Percentiles rank a stretch among this genome's conserved stretches.
These are phyloP conservation scores for Yponomeuta sedellus DNA, from an alignment of 2,888 invertebrate species.

Conservation along the genomic window DNA sequence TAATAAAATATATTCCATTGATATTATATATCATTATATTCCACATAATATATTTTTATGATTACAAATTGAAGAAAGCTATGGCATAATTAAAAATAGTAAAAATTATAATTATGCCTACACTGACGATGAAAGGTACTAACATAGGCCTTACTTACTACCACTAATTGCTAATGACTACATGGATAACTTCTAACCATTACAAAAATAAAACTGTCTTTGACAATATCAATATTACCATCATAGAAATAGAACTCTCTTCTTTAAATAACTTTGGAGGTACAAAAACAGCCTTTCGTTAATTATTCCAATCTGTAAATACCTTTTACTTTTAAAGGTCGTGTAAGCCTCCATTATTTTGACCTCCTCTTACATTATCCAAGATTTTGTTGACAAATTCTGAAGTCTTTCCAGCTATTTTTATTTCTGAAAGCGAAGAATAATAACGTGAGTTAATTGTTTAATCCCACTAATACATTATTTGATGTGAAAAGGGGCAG, in stretches of 20 bases:
- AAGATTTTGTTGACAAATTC: constrained; percentile 95
- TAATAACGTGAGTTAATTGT: too few relatives aligned
- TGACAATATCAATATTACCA: constrained; percentile 53
- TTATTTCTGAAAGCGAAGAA: constrained; percentile 78
- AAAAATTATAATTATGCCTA: constrained; percentile 15
- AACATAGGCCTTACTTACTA: constrained; percentile 35
- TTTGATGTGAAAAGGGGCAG: too few relatives aligned
- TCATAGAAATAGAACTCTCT: constrained; percentile 53
- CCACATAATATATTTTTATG: background rate
- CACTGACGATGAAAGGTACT: constrained; percentile 34
- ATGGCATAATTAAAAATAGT: constrained; percentile 31
- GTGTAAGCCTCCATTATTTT: constrained; percentile 85
- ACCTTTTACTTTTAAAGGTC: constrained; percentile 73
- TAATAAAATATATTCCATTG: background rate
- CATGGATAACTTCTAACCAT: constrained; percentile 36
- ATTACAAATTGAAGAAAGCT: constrained; percentile 19
- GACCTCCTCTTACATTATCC: constrained; percentile 89
- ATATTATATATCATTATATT: background rate
- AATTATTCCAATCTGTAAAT: constrained; percentile 43
- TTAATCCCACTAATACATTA: too few relatives aligned
- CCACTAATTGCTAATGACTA: constrained; percentile 55
- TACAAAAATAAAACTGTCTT: constrained; percentile 72
- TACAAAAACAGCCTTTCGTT: constrained; percentile 75
- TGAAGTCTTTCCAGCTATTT: constrained; percentile 93
- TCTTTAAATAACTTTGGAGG: constrained; percentile 73